Evolutionary conservation across 2,888 invertebrate species (phyloP), one percentile per base, ranked within the genome.

Genomic region (Dynastes tityus): DNA sequence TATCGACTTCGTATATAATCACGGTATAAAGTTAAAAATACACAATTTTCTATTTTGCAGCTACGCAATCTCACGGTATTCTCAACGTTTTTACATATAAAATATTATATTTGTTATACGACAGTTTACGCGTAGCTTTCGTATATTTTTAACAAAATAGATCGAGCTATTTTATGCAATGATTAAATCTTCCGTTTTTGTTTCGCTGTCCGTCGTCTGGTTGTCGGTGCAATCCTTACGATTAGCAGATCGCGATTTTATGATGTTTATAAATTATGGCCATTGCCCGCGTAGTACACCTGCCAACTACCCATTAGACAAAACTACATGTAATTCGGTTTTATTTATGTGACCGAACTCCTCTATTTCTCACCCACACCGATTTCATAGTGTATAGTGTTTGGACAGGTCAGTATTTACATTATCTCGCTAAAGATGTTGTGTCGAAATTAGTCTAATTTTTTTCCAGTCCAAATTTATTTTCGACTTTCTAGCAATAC

Each of bases 231-330:
- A 74, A 61, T 74, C 58, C 61, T 32, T 74, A 61, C 73, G 73
- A 74, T 74, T 74, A 74, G 61, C 61, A 74, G 73, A 74, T 74
- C 73, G 73, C 73, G 73, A 74, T 74, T 74, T 74, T 74, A 74
- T 74, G 73, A 74, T 74, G 73, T 74, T 74, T 74, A 74, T 74
- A 74, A 74, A 74, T 74, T 74, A 74, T 74, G 73, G 73, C 73
- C 73, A 74, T 74, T 74, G 73, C 73, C 73, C 73, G 73, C 73
- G 61, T 74, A 74, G 73, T 61, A 74, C 73, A 74, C 73, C 73
- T 74, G 73, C 73, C 73, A 74, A 74, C 73, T 63, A 74, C 40
- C 73, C 73, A 74, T 74, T 74, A 61, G 61, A 74, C 73, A 74
- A 74, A 74, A 74, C 73, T 74, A 74, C 73, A 74, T 74, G 61